Evolutionary conservation across 2,113 vertebrate genomes (phyloP).

Genomic region (Rhizomys pruinosus): DNA sequence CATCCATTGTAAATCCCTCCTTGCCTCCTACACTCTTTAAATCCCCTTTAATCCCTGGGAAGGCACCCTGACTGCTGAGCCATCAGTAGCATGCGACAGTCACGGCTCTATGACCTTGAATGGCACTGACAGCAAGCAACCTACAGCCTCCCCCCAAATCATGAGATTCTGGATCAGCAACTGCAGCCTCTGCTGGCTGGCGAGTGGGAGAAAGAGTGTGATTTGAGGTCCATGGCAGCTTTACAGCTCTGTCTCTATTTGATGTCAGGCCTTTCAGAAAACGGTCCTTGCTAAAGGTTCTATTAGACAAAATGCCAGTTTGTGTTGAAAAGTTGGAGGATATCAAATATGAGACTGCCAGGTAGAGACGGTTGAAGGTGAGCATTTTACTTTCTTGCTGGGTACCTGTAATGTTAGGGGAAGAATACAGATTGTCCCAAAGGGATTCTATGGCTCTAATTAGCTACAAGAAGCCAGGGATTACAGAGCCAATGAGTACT

Average conservation of each 20-base stretch:
- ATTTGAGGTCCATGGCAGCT: neutral
- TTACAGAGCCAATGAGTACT: neutral
- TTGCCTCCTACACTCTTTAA: neutral
- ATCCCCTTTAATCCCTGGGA: too few relatives aligned
- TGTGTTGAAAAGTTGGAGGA: neutral
- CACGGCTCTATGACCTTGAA: too few relatives aligned
- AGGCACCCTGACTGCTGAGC: neutral
- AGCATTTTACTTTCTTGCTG: neutral
- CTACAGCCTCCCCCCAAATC: neutral
- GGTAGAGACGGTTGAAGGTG: neutral
- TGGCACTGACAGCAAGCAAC: accelerated
- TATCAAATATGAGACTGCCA: neutral
- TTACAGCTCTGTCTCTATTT: neutral
- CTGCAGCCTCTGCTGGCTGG: neutral
- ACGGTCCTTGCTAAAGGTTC: neutral
- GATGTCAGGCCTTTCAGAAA: neutral
- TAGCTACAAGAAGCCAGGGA: neutral
- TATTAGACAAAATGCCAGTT: too few relatives aligned
- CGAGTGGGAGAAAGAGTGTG: neutral
- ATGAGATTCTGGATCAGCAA: neutral
- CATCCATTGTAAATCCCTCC: accelerated
- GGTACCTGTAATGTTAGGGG: neutral
- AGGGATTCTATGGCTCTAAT: too few relatives aligned
- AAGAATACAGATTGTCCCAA: neutral
- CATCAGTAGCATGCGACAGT: accelerated